These are phyloP conservation scores for Anisognathus igniventris DNA, from an alignment of 2,797 vertebrate genomes.

Conservation along the genomic window DNA sequence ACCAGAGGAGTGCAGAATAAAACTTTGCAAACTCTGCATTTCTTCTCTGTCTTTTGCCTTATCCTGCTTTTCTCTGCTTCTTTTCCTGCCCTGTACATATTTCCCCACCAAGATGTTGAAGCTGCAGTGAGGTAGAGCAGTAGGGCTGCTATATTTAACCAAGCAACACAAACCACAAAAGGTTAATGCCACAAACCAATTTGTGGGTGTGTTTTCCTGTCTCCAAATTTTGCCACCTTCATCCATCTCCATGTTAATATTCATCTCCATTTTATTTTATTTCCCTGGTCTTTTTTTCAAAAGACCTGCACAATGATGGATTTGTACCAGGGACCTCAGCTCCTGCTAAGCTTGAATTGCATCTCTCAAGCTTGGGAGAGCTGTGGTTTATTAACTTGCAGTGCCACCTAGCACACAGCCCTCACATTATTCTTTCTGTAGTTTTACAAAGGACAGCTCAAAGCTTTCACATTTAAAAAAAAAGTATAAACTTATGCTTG, in stretches of 20 bases:
- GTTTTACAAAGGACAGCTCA: not conserved
- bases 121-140: not conserved
- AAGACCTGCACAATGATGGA: not conserved
- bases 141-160: not conserved
- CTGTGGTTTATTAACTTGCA: conserved; percentile 39
- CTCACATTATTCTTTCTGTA: not conserved
- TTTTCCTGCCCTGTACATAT: not conserved
- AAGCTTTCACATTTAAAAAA: not conserved
- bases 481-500: not conserved
- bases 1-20: not conserved
- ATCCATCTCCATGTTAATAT: accelerated
- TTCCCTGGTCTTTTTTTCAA: not conserved
- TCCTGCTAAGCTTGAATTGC: not conserved
- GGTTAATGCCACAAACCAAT: not conserved
- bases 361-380: not conserved
- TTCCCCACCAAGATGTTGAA: not conserved
- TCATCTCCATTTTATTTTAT: not conserved
- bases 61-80: not conserved
- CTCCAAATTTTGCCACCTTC: not conserved
- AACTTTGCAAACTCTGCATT: not conserved
- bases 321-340: not conserved
- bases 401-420: conserved; percentile 59
- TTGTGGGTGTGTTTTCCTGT: not conserved
- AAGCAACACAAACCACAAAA: not conserved
- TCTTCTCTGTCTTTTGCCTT: not conserved